Percentiles rank a stretch among this genome's conserved stretches.
Evolutionary conservation across 2,797 vertebrate genomes (phyloP).

Genomic region (Neosalanx taihuensis): DNA sequence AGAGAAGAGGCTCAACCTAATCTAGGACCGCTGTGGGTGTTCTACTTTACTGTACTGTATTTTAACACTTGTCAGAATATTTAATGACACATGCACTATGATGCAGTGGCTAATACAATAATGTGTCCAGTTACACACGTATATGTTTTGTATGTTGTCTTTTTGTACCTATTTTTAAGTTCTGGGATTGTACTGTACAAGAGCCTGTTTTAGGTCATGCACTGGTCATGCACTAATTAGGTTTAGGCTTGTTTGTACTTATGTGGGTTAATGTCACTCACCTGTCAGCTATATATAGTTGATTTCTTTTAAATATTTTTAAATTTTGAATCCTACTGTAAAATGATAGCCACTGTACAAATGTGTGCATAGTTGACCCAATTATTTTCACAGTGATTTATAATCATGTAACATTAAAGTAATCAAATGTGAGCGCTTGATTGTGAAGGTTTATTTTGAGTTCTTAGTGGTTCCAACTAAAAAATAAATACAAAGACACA

Average conservation of each 20-base stretch:
- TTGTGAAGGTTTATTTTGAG: no score
- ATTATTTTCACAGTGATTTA: background rate
- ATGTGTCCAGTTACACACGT: background rate
- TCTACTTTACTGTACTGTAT: background rate
- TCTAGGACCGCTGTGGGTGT: conserved; percentile 47
- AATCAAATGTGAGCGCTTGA: no score
- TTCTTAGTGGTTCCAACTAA: no score
- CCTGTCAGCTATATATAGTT: no score
- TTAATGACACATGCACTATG: background rate
- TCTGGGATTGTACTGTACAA: background rate
- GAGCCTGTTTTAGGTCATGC: background rate
- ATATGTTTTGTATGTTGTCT: background rate
- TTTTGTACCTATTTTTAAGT: background rate
- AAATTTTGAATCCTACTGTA: background rate
- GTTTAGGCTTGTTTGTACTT: background rate
- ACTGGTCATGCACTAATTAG: background rate
- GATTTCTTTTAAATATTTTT: no score
- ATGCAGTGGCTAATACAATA: background rate
- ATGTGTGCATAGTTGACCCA: background rate
- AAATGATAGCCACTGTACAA: background rate
- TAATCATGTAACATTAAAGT: background rate
- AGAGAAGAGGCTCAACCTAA: conserved; percentile 68
- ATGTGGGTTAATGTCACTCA: background rate
- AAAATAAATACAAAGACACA: no score
- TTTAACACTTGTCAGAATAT: background rate